Base-by-base conservation (phyloP, 2,888 invertebrate genomes). In the Mythimna vitellina region DNA sequence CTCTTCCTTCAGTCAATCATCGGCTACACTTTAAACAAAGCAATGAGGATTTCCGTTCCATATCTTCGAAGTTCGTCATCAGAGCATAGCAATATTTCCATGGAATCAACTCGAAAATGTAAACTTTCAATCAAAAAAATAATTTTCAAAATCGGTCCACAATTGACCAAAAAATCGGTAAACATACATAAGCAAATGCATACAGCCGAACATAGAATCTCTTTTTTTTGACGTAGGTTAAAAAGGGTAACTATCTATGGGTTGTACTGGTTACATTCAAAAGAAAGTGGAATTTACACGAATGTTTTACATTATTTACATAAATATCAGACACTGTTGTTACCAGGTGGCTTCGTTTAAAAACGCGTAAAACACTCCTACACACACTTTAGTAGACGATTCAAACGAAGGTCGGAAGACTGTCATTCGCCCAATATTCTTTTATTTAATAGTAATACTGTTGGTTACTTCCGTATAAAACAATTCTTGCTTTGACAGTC, bases 371-470 rank as follows among this genome's bases (percentile, higher is more conserved):
- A 46, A 49, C 62, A 10, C 0, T 12, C 22, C 12, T 14, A 58
- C 58, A 60, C 6, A 12, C 8, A 14, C 7, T 8, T 38, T 54
- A 38, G 8, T 53, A 49, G 17, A 29, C 35, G 17, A 64, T 72
- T 56, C 51, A 25, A 61, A 46, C 14, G 57, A 61, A 79, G 80
- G 56, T 64, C 35, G 25, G 20, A 53, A 57, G n/a, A 46, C 51
- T 25, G 12, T 71, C 25, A 42, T 46, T 62, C 20, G 22, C 29
- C n/a, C 12, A 51, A 72, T 61, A 64, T 68, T 53, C 7, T 56
- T 68, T 65, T 51, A 67, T 51, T 68, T 53, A 46, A 75, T 74
- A 38, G 67, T 53, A 46, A 75, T 74, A 38, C 22, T 51, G 49
- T 46, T 62, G n/a, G 32, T n/a, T 66, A 54, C 22, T 70, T 79